Base-by-base conservation (phyloP, 2,797 vertebrate species). In the Lepus townsendii region DNA sequence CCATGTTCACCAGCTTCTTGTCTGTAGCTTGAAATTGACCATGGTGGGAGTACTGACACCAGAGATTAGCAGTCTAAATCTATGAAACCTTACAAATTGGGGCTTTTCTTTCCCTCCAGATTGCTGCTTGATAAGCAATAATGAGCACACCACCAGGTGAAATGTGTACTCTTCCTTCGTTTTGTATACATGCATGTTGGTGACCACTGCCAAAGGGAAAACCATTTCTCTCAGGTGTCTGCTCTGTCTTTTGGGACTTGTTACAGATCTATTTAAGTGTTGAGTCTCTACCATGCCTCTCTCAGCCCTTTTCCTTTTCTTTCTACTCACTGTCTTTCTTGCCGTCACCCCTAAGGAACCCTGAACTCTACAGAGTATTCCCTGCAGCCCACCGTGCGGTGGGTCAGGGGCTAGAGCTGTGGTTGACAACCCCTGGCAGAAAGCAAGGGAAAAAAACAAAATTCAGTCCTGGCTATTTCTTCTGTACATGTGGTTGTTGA, bases 391-490 rank as follows among this genome's bases (percentile, higher is more conserved):
- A 50, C 8, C 13, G 52, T 83, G 22, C 80, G 88, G 32, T 72
- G 22, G 54, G 57, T 54, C 32, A 2, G 4, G 3, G 62, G 22
- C 76, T 52, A 83, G 75, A 63, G 19, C 42, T 72, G 60, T 65
- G 88, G 47, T 47, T 94, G 69, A 19, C n/a, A 94, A 54, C 88
- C 22, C 27, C n/a, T 95, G 47, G 17, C 72, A 93, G 69, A 84
- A 91, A 90, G 16, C 32, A 83, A 87, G 72, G 24, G 80, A 32
- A 83, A 91, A 84, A 79, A 9, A 63, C 65, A 79, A 72, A 73
- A 83, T 77, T 89, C 60, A 32, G 62, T 65, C 5, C 17, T 63
- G 20, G 42, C 54, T 79, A 1, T 84, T 83, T 75, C 57, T 83
- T 77, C 50, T 47, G 24, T 7, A 35, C 16, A 83, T 42, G 22